Evolutionary conservation across 2,888 invertebrate genomes (phyloP), one percentile per base, ranked within the genome.

Genomic region (Lapara coniferarum): DNA sequence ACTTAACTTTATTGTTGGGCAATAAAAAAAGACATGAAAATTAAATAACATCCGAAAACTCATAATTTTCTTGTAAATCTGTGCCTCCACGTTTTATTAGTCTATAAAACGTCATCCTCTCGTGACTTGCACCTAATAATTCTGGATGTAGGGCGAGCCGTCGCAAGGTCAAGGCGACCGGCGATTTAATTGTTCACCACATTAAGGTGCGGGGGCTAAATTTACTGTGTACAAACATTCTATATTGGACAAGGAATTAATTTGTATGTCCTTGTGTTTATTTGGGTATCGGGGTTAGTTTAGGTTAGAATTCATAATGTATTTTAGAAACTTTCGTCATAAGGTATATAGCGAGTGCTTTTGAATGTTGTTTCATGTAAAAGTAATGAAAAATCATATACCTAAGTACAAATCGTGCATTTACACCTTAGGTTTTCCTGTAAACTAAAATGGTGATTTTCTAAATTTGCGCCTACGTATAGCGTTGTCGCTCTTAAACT

Each of bases 161-260:
- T 37, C 55, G 66, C 78, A 81, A 81, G 81, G 81, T 74, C 79
- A 80, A 81, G 80, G 77, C 72, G 69, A 68, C 57, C 52, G 69
- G 71, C 59, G 68, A 63, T 52, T 68, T 68, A 63, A 68, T 68
- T 68, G 68, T 68, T 30, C 69, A 67, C 59, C 16, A 71, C 73
- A 76, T 77, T 74, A 77, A 77, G 74, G 70, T 75, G 72, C 69
- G 67, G 19, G 70, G 71, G 69, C 74, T 75, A 73, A 74, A 76
- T 72, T 71, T 72, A 74, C 72, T 73, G 72, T 71, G 72, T 74
- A 69, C 16, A 59, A 19, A 25, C 25, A 49, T 63, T 63, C 72
- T 73, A 73, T 74, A 74, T 73, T 66, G n/a, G 71, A 71, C 16
- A 53, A 16, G 52, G 59, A 12, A 37, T 68, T 25, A 67, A 46